Evolutionary conservation across 1,140 invertebrate genomes (phyloP).

Genomic region (Leptoteleia sp.): DNA sequence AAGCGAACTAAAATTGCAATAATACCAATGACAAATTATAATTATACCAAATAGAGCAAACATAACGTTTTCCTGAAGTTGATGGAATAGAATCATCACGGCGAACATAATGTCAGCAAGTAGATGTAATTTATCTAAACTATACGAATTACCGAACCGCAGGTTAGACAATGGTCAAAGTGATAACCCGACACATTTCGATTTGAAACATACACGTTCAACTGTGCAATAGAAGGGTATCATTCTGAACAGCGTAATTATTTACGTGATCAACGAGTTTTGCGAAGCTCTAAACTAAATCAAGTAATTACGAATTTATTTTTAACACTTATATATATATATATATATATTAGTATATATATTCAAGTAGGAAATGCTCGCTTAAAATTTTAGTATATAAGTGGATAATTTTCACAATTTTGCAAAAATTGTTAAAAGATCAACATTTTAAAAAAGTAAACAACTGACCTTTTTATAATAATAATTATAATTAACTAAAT

Average conservation of each 20-base stretch:
- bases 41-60: conserved; percentile 16
- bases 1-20: background rate
- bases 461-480: no score
- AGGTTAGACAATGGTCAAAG: conserved; percentile 71
- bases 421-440: no score
- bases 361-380: no score
- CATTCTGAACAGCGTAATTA: conserved; percentile 70
- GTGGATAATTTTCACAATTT: no score
- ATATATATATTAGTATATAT: no score
- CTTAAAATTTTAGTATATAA: no score
- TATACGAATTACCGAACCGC: conserved; percentile 46
- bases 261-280: conserved; percentile 70
- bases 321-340: background rate
- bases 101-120: conserved; percentile 33
- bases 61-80: conserved; percentile 1
- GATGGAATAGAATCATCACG: conserved; percentile 36
- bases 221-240: conserved; percentile 69
- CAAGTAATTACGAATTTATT: conserved; percentile 19
- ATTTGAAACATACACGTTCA: conserved; percentile 65
- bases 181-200: conserved; percentile 69
- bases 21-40: conserved; percentile 10
- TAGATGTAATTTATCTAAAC: conserved; percentile 41
- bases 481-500: no score
- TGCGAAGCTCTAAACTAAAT: conserved; percentile 34
- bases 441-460: no score